Evolutionary conservation across 2,888 invertebrate species (phyloP).

Genomic region (Tiliacea citrago): DNA sequence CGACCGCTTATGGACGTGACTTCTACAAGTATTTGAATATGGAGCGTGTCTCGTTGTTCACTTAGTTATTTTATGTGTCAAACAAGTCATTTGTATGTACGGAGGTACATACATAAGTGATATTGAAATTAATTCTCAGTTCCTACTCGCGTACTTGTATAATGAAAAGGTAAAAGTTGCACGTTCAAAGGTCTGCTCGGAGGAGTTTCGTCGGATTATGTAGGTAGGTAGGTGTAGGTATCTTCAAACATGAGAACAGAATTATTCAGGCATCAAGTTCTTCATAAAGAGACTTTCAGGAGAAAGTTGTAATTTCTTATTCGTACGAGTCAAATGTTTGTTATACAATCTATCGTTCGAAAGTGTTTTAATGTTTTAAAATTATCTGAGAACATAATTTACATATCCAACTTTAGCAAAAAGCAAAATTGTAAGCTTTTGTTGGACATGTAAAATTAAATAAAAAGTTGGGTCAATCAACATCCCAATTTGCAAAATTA

Average conservation of each 20-base stretch:
- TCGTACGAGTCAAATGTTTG: constrained; percentile 5
- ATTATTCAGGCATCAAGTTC: constrained; percentile 21
- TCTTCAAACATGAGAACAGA: constrained; percentile 21
- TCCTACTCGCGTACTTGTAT: neutral
- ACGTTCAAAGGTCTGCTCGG: constrained; percentile 16
- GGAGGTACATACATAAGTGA: neutral
- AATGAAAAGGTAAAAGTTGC: constrained; percentile 31
- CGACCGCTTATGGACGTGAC: neutral
- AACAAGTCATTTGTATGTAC: neutral
- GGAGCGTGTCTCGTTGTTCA: neutral
- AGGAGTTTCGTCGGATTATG: constrained; percentile 21
- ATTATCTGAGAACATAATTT: constrained; percentile 12
- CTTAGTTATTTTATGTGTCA: neutral
- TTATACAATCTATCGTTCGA: neutral
- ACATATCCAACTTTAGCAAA: constrained; percentile 5
- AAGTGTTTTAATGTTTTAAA: neutral
- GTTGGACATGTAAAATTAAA: neutral
- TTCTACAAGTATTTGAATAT: neutral
- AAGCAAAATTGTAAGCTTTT: neutral
- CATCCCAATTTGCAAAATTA: neutral
- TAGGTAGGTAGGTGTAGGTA: neutral
- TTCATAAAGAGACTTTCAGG: constrained; percentile 18
- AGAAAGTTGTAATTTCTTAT: constrained; percentile 16
- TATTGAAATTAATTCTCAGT: constrained; percentile 1
- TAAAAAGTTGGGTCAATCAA: neutral